Evolutionary conservation across 1,140 invertebrate species (phyloP).

Genomic region (Sitophilus oryzae): DNA sequence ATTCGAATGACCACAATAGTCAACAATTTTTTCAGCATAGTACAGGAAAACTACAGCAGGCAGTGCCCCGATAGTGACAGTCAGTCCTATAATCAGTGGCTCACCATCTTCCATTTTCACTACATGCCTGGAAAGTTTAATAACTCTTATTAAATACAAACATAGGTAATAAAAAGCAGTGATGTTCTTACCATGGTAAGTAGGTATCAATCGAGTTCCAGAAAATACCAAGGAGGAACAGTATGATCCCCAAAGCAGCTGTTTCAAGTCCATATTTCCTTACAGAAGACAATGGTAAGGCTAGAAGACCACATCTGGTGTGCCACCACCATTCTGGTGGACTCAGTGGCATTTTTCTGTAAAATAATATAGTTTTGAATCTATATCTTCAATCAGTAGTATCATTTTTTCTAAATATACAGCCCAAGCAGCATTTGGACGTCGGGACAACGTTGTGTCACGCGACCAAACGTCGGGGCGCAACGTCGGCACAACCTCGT

Average conservation of each 20-base stretch:
- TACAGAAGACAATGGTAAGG: slow-evolving; percentile 67
- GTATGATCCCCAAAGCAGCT: slow-evolving; percentile 58
- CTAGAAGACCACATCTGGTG: slow-evolving; percentile 66
- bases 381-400: no score
- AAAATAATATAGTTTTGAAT: slow-evolving; percentile 17
- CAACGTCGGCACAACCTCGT: no score
- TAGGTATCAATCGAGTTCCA: slow-evolving; percentile 75
- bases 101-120: slow-evolving; percentile 49
- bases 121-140: slow-evolving; percentile 50
- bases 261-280: slow-evolving; percentile 66
- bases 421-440: no score
- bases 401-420: no score
- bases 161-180: slow-evolving; percentile 2
- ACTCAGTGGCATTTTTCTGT: slow-evolving; percentile 62
- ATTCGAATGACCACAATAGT: slow-evolving; percentile 79
- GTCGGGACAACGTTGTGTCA: no score
- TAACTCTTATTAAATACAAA: slow-evolving; percentile 1
- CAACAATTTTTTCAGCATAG: slow-evolving; percentile 73
- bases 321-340: slow-evolving; percentile 80
- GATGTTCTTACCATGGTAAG: slow-evolving; percentile 54
- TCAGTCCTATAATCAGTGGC: slow-evolving; percentile 59
- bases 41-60: slow-evolving; percentile 66
- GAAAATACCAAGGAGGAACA: slow-evolving; percentile 65
- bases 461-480: no score
- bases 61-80: slow-evolving; percentile 57